Evolutionary conservation across 2,888 invertebrate species (phyloP), one percentile per base, ranked within the genome.

Genomic region (Thereva unica): DNA sequence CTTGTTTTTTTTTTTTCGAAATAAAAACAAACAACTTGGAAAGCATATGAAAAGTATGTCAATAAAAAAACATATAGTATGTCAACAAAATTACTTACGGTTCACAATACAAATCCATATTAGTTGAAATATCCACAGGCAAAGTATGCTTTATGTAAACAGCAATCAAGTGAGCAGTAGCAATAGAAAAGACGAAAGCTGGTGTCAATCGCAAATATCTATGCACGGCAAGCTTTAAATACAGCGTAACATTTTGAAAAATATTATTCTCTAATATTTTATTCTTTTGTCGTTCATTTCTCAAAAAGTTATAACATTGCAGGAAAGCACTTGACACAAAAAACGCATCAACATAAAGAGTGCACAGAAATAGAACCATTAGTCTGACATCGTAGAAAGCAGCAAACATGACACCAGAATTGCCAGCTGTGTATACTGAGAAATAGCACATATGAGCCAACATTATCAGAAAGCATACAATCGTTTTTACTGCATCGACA

Each of bases 311-410:
- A 37, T 64, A 64, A 8, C 44, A 12, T 2, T 44, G 45, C 34
- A 64, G n/a, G n/a, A 64, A 45, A 5, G 53, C 64, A 8, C 64
- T 53, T 37, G 44, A 37, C 37, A 53, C 45, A 53, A 64, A 64
- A n/a, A 64, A 64, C 5, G 41, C 9, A 38, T 64, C 61, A 10
- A 64, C 44, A 42, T 8, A 53, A 0, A 53, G 23, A 2, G 45
- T 37, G 1, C 5, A n/a, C n/a, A 57, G 5, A 35, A n/a, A 47
- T 35, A 45, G 9, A 9, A 37, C 10, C 47, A 55, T 38, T 6
- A 9, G 1, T 5, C 2, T 7, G 6, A 47, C 0, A 7, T 57
- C 42, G 8, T 35, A 7, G 1, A 6, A 10, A 1, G 2, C 7
- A 10, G 35, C n/a, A n/a, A 47, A 45, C 4, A 57, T 6, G 8